A percentile compares a stretch with the other conserved stretches of the same genome.
These are phyloP conservation scores for Uloborus plumipes DNA, from an alignment of 2,888 invertebrate species.

Conservation along the genomic window DNA sequence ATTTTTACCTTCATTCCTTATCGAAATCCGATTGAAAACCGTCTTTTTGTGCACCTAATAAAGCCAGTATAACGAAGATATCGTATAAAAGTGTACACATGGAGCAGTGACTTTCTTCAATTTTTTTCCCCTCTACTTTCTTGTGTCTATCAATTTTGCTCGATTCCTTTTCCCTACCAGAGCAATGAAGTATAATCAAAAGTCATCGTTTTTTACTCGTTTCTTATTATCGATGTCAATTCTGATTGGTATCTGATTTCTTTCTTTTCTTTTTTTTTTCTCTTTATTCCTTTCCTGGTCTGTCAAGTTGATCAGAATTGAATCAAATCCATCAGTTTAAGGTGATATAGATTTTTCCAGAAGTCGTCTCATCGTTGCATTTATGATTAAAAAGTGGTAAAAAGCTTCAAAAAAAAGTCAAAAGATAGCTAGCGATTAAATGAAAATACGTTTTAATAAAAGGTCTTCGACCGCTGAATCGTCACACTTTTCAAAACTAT, in stretches of 20 bases:
- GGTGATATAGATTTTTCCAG: conserved; percentile 11
- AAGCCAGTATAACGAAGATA: conserved; percentile 53
- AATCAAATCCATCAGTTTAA: conserved; percentile 7
- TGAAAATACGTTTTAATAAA: too few relatives aligned
- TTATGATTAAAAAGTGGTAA: too few relatives aligned
- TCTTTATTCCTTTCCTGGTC: too few relatives aligned
- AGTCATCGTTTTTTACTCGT: conserved; percentile 5
- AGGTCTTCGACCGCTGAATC: too few relatives aligned
- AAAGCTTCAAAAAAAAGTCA: too few relatives aligned
- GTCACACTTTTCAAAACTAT: too few relatives aligned
- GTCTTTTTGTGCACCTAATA: conserved; percentile 43
- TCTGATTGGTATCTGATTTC: conserved; percentile 12
- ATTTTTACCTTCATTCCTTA: conserved; percentile 21
- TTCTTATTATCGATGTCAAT: conserved; percentile 20
- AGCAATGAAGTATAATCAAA: conserved; percentile 53
- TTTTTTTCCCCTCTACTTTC: conserved; percentile 14
- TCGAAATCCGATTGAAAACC: conserved; percentile 49
- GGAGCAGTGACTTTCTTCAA: conserved; percentile 7
- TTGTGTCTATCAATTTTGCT: conserved; percentile 7
- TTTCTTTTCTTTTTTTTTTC: too few relatives aligned
- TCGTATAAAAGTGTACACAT: conserved; percentile 14
- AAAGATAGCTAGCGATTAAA: too few relatives aligned
- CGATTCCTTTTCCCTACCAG: conserved; percentile 14
- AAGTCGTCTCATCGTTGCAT: too few relatives aligned
- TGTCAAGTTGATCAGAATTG: conserved; percentile 1